Percentiles rank a stretch among this genome's conserved stretches.
Conservation (phyloP, 2,888 invertebrate genomes). For the Troides aeacus region DNA sequence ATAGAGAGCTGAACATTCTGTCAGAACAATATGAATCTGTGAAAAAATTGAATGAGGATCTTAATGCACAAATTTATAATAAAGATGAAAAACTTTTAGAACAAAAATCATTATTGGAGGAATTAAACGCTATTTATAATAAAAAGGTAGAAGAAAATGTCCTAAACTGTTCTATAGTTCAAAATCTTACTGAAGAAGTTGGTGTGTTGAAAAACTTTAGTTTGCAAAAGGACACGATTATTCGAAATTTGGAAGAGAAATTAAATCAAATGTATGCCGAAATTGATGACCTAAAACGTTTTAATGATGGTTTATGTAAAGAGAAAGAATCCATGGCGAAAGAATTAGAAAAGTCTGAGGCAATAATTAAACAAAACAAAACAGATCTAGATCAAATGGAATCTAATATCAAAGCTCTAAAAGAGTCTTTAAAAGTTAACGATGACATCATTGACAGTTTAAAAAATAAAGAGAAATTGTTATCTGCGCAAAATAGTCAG, state of each 20-base stretch:
- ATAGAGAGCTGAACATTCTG: slow-evolving; percentile 43
- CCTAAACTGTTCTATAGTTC: slow-evolving; percentile 41
- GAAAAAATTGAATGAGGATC: slow-evolving; percentile 40
- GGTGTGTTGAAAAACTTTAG: slow-evolving; percentile 45
- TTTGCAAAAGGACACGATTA: slow-evolving; percentile 43
- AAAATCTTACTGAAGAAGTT: slow-evolving; percentile 50
- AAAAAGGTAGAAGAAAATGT: slow-evolving; percentile 50
- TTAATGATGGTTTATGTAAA: slow-evolving; percentile 52
- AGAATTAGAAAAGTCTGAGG: slow-evolving; percentile 59
- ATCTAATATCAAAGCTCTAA: slow-evolving; percentile 57
- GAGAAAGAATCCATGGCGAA: slow-evolving; percentile 55
- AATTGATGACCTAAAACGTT: slow-evolving; percentile 46
- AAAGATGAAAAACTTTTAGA: slow-evolving; percentile 44
- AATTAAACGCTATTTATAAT: slow-evolving; percentile 47
- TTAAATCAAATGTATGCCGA: slow-evolving; percentile 38
- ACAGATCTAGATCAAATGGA: slow-evolving; percentile 60
- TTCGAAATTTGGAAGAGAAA: slow-evolving; percentile 41
- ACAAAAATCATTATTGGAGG: slow-evolving; percentile 42
- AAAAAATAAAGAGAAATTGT: slow-evolving; percentile 53
- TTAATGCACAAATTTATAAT: slow-evolving; percentile 40
- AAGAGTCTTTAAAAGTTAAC: slow-evolving; percentile 56
- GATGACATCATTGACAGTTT: slow-evolving; percentile 53
- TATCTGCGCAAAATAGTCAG: slow-evolving; percentile 53
- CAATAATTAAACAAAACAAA: slow-evolving; percentile 54
- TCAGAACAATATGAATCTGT: slow-evolving; percentile 40